Percentiles rank a stretch among this genome's conserved stretches.
These are phyloP conservation scores for Eupsittula cactorum DNA, from an alignment of 2,113 vertebrate genomes.

Conservation along the genomic window DNA sequence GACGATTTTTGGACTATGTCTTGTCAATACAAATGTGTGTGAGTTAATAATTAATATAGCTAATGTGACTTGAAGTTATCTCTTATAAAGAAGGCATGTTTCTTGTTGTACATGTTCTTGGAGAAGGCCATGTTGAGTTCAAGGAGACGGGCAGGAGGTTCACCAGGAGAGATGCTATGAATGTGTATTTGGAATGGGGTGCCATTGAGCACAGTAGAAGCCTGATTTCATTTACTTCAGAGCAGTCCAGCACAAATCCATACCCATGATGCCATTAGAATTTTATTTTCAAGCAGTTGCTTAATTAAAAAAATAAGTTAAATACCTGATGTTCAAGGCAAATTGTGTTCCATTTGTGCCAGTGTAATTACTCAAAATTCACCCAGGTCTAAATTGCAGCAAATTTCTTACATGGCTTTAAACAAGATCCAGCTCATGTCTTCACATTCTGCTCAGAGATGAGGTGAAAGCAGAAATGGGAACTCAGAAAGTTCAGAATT, in stretches of 20 bases:
- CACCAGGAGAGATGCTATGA: background rate
- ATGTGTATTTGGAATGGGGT: background rate
- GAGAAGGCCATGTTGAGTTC: background rate
- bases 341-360: background rate
- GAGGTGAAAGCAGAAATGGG: background rate
- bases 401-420: background rate
- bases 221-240: background rate
- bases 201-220: background rate
- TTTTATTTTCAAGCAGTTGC: background rate
- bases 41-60: background rate
- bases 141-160: background rate
- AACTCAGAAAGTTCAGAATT: background rate
- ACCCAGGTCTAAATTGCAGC: background rate
- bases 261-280: background rate
- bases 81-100: background rate
- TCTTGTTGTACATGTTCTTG: background rate
- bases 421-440: background rate
- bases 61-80: background rate
- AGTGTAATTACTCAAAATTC: background rate
- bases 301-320: background rate
- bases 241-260: background rate
- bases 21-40: background rate
- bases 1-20: background rate
- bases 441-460: background rate
- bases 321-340: background rate